Evolutionary conservation across 2,797 vertebrate species (phyloP).

Genomic region (Eulemur mongoz): DNA sequence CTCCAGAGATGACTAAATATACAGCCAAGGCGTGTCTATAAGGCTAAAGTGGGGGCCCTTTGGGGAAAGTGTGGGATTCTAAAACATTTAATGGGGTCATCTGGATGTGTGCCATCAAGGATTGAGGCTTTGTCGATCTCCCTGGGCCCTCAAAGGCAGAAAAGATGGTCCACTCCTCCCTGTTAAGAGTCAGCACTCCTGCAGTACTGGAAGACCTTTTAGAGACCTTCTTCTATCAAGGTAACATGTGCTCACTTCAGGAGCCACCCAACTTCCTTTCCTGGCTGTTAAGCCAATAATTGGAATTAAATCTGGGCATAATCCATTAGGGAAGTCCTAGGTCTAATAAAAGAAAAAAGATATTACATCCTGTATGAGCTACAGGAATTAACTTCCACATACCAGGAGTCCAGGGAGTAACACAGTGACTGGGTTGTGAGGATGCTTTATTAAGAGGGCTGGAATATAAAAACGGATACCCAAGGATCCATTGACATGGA

Average conservation of each 20-base stretch:
- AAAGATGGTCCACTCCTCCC: not conserved
- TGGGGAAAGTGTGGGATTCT: not conserved
- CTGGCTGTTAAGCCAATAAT: not conserved
- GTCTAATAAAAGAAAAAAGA: not conserved
- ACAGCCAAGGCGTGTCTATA: not conserved
- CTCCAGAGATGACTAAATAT: not conserved
- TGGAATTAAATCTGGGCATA: not conserved
- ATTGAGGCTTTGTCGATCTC: not conserved
- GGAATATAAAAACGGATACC: not conserved
- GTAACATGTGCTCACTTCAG: not conserved
- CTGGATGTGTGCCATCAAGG: not conserved
- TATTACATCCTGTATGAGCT: not conserved
- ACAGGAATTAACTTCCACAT: not conserved
- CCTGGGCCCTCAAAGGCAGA: not conserved
- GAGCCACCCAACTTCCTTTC: not conserved
- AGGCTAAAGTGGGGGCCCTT: not conserved
- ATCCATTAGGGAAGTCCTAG: not conserved
- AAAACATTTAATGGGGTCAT: not conserved
- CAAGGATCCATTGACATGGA: not conserved
- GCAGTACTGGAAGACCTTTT: not conserved
- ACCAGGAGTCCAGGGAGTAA: not conserved
- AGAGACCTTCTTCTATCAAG: not conserved
- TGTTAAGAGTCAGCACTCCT: not conserved
- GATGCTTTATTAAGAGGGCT: not conserved
- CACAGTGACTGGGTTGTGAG: not conserved